Conservation (phyloP, 2,113 vertebrate species). For the Clinocottus analis region DNA sequence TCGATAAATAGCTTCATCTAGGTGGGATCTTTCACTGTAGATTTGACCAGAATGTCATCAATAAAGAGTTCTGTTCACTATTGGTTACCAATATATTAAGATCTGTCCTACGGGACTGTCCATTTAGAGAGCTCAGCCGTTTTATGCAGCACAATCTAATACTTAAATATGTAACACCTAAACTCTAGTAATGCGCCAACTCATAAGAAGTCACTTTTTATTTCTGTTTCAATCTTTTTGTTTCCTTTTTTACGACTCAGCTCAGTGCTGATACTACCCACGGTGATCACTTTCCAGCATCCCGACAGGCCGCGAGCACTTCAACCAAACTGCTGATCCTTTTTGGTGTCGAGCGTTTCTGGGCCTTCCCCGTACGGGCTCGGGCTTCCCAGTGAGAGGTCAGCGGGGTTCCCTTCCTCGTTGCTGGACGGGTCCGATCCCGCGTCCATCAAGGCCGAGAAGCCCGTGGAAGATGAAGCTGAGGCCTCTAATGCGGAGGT, state of each 20-base stretch:
- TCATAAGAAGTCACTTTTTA: slow-evolving; percentile 69
- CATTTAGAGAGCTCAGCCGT: slow-evolving; percentile 78
- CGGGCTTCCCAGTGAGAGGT: slow-evolving; percentile 67
- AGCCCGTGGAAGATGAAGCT: slow-evolving; percentile 64
- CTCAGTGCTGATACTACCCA: slow-evolving; percentile 51
- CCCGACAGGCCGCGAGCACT: slow-evolving; percentile 59
- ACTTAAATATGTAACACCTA: slow-evolving; percentile 82
- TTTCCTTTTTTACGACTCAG: slow-evolving; percentile 62
- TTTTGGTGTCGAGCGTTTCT: slow-evolving; percentile 82
- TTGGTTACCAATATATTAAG: slow-evolving; percentile 89
- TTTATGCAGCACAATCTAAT: slow-evolving; percentile 82
- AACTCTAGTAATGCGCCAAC: slow-evolving; percentile 80
- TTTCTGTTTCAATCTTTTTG: slow-evolving; percentile 54
- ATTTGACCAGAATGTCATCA: slow-evolving; percentile 82
- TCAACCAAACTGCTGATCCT: slow-evolving; percentile 74
- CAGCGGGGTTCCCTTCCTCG: slow-evolving; percentile 62
- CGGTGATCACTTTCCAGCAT: slow-evolving; percentile 43
- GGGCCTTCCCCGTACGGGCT: slow-evolving; percentile 69
- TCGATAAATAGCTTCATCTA: slow-evolving; percentile 69
- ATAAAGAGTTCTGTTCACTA: slow-evolving; percentile 85
- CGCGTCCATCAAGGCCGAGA: slow-evolving; percentile 63
- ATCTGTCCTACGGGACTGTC: slow-evolving; percentile 85
- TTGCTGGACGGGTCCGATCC: slow-evolving; percentile 67
- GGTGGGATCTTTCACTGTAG: slow-evolving; percentile 70
- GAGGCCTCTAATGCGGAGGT: slow-evolving; percentile 66